Evolutionary conservation across 2,797 vertebrate genomes (phyloP).

Genomic region (Pangasius sanitwongsei): DNA sequence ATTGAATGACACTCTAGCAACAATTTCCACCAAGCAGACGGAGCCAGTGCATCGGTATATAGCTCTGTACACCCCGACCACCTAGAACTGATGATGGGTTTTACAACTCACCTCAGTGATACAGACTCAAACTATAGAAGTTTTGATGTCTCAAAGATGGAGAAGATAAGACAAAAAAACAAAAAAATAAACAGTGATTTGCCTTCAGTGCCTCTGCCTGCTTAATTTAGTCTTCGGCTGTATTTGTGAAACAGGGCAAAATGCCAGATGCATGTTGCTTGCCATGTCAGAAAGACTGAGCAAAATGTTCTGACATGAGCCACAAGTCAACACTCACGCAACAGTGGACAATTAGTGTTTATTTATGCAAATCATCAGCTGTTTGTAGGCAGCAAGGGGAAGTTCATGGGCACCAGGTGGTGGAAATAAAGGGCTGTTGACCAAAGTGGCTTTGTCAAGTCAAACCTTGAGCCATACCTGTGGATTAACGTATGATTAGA

Average conservation of each 20-base stretch:
- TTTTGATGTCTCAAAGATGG: not conserved
- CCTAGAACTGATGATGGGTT: not conserved
- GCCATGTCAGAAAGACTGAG: not conserved
- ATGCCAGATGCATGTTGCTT: not conserved
- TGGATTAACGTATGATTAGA: not conserved
- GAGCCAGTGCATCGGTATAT: not conserved
- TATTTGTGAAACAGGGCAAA: not conserved
- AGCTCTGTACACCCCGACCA: not conserved
- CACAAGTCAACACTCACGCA: not conserved
- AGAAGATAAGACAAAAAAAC: not conserved
- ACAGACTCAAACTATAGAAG: conserved; percentile 35
- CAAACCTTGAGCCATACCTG: not conserved
- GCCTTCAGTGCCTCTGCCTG: conserved; percentile 1
- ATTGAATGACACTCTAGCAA: not conserved
- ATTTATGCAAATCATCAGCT: not conserved
- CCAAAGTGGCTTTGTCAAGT: not conserved
- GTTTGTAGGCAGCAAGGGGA: not conserved
- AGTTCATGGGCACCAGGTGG: not conserved
- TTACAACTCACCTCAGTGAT: not conserved
- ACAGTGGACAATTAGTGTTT: no score
- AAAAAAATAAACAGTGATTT: not conserved
- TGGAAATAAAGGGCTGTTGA: not conserved
- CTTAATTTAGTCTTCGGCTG: not conserved
- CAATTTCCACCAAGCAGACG: conserved; percentile 15
- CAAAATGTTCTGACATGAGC: not conserved